Percentiles rank a stretch among this genome's conserved stretches.
phyloP scores from a whole-genome alignment of 2,888 invertebrate species.

The Sialis lutaria region DNA sequence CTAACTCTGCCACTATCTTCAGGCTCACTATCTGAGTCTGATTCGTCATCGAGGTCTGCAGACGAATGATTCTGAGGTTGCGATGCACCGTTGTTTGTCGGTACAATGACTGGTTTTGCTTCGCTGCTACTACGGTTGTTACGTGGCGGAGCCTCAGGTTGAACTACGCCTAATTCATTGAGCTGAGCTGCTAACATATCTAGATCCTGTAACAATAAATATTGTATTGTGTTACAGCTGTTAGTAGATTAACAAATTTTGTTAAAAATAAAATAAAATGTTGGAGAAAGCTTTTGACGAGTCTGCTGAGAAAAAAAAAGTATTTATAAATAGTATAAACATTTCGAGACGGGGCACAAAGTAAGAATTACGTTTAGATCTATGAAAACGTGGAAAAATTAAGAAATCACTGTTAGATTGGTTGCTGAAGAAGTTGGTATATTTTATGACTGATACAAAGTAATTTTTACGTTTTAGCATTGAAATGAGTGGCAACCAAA shows the following conservation, averaged over 20 bases:
- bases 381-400: too few species aligned
- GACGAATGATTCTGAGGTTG: slow-evolving; percentile 41
- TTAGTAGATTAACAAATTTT: too few species aligned
- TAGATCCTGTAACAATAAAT: slow-evolving; percentile 57
- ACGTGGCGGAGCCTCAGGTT: slow-evolving; percentile 54
- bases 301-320: too few species aligned
- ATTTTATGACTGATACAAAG: too few species aligned
- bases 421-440: too few species aligned
- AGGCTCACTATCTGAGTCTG: slow-evolving; percentile 68
- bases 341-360: too few species aligned
- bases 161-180: slow-evolving; percentile 75
- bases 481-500: too few species aligned
- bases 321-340: too few species aligned
- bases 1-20: slow-evolving; percentile 65
- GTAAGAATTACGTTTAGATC: too few species aligned
- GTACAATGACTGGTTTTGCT: slow-evolving; percentile 15
- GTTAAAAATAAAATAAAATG: slow-evolving; percentile 2
- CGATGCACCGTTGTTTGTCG: slow-evolving; percentile 16
- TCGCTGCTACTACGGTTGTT: slow-evolving; percentile 30
- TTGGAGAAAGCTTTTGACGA: not conserved
- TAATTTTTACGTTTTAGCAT: too few species aligned
- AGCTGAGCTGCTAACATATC: slow-evolving; percentile 92
- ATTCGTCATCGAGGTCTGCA: slow-evolving; percentile 37
- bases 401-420: too few species aligned
- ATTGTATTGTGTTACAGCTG: too few species aligned